Percentiles rank a stretch among this genome's conserved stretches.
Evolutionary conservation across 2,113 vertebrate species (phyloP).

Genomic region (Cyanoramphus novaezelandiae): DNA sequence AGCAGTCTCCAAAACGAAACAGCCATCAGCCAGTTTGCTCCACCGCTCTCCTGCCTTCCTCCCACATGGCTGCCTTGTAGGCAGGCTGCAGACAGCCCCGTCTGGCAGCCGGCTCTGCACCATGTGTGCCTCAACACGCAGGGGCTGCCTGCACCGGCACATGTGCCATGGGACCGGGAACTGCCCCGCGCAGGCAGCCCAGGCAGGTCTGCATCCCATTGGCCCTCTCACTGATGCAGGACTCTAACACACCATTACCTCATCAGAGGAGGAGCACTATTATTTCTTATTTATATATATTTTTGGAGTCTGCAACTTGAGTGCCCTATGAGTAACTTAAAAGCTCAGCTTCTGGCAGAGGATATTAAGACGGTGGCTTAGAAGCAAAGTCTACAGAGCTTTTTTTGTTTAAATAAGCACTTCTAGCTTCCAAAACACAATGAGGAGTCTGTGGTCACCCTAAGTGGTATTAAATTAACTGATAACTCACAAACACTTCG

Average conservation of each 20-base stretch:
- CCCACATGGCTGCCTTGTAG: constrained; percentile 31
- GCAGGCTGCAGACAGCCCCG: neutral
- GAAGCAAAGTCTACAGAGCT: neutral
- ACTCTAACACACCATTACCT: rapidly evolving
- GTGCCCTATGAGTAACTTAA: rapidly evolving
- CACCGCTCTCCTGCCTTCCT: neutral
- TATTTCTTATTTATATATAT: neutral
- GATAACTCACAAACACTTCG: neutral
- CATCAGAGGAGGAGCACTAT: rapidly evolving
- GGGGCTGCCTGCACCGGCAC: rapidly evolving
- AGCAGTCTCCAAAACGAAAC: neutral
- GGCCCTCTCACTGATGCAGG: rapidly evolving
- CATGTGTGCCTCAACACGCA: neutral
- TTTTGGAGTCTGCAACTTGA: neutral
- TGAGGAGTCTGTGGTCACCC: neutral
- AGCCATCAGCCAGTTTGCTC: neutral
- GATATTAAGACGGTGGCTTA: neutral
- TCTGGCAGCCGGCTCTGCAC: neutral
- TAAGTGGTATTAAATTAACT: neutral
- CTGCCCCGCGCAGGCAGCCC: rapidly evolving
- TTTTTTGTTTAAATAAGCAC: neutral
- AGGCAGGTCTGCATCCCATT: rapidly evolving
- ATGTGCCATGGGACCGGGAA: neutral
- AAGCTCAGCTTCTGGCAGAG: rapidly evolving
- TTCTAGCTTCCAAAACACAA: neutral